Evolutionary conservation across 2,113 vertebrate species (phyloP).

Genomic region (Gymnobelideus leadbeateri): DNA sequence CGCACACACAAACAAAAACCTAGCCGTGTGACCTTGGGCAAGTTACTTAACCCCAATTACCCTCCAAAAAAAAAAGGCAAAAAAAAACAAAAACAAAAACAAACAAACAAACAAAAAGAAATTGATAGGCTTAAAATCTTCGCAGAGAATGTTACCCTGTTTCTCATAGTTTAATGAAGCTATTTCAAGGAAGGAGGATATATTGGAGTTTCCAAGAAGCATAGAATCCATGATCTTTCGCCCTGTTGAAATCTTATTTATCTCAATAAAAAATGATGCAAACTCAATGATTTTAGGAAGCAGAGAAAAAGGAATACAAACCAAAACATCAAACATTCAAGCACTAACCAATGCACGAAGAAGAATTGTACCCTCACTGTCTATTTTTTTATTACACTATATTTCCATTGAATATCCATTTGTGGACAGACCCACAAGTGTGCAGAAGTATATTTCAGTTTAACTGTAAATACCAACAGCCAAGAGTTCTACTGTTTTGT

Average conservation of each 20-base stretch:
- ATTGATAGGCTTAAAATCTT: not conserved
- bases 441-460: conserved; percentile 41
- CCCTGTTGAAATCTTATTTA: not conserved
- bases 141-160: not conserved
- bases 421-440: not conserved
- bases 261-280: conserved; percentile 46
- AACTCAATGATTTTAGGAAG: conserved; percentile 4
- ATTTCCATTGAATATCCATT: conserved; percentile 31
- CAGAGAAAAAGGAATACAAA: not conserved
- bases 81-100: too few species aligned
- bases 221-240: not conserved
- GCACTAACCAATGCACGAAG: not conserved
- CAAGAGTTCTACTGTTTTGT: not conserved
- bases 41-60: too few species aligned
- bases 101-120: too few species aligned
- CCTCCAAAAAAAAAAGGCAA: too few species aligned
- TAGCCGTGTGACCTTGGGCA: too few species aligned
- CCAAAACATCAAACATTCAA: conserved; percentile 31
- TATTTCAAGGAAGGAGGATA: not conserved
- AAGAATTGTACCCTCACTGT: not conserved
- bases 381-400: not conserved
- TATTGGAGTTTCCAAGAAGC: not conserved
- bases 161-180: not conserved
- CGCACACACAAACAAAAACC: too few species aligned
- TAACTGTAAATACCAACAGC: not conserved